phyloP scores from a whole-genome alignment of 2,888 invertebrate genomes.

The Aproaerema taeniolella region DNA sequence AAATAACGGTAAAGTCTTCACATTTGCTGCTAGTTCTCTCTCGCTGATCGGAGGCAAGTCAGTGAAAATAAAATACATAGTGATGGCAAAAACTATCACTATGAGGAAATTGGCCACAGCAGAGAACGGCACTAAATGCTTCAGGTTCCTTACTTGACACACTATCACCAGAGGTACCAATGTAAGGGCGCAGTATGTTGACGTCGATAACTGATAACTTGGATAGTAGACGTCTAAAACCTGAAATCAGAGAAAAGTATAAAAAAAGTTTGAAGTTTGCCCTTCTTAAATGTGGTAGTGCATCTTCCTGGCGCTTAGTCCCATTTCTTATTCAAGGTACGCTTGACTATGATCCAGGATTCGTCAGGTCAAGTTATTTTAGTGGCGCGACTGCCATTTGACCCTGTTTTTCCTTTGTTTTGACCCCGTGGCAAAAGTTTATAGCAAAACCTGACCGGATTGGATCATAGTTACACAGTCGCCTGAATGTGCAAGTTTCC shows the following conservation, averaged over 20 bases:
- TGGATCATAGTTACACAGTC: no score
- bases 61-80: conserved; percentile 87
- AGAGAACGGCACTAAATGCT: conserved; percentile 92
- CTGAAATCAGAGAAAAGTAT: conserved; percentile 57
- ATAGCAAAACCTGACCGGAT: no score
- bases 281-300: no score
- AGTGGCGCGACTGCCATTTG: no score
- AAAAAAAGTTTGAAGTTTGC: no score
- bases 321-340: no score
- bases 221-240: conserved; percentile 64
- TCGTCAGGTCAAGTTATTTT: no score
- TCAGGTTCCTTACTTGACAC: conserved; percentile 86
- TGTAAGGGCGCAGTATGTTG: conserved; percentile 81
- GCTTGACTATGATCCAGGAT: no score
- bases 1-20: conserved; percentile 87
- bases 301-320: no score
- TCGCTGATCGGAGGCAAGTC: conserved; percentile 55
- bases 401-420: no score
- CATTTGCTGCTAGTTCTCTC: conserved; percentile 66
- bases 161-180: conserved; percentile 83
- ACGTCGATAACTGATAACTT: conserved; percentile 69
- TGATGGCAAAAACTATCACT: conserved; percentile 85
- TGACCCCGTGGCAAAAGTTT: no score
- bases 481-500: no score
- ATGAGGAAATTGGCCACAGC: conserved; percentile 90